phyloP scores from a whole-genome alignment of 2,888 invertebrate genomes.

The Anagyrus pseudococci region DNA sequence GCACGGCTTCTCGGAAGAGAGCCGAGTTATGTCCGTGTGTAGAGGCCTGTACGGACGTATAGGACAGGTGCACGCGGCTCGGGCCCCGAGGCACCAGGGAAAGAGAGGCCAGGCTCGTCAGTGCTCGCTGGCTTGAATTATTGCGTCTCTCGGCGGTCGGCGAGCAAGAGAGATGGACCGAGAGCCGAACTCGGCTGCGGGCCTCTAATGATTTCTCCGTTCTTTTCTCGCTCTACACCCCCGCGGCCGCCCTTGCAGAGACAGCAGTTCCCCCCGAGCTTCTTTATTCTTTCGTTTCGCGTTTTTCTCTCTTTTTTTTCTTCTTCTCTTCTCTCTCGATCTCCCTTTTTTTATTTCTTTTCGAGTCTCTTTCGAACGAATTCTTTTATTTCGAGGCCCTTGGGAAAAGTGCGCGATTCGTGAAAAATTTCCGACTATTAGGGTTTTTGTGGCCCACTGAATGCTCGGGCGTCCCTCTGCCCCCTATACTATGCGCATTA shows the following conservation, averaged over 20 bases:
- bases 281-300: background rate
- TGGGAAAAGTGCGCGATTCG: constrained; percentile 9
- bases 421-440: background rate
- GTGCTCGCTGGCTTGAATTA: constrained; percentile 50
- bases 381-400: too few relatives aligned
- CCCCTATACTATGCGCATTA: too few relatives aligned
- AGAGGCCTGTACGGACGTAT: constrained; percentile 16
- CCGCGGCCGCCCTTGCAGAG: background rate
- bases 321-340: too few relatives aligned
- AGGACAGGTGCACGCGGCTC: constrained; percentile 58
- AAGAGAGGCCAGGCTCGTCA: background rate
- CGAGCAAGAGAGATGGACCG: too few relatives aligned
- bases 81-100: constrained; percentile 8
- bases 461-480: too few relatives aligned
- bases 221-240: background rate
- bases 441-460: too few relatives aligned
- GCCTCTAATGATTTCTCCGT: background rate
- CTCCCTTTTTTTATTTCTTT: too few relatives aligned
- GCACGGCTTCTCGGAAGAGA: constrained; percentile 58
- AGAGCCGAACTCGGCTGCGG: background rate
- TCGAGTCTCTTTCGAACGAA: too few relatives aligned
- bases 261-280: background rate
- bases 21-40: constrained; percentile 38
- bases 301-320: background rate
- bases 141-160: constrained; percentile 54